A percentile compares a stretch with the other conserved stretches of the same genome.
Conservation (phyloP, 2,797 vertebrate genomes). For the Nothura maculosa region DNA sequence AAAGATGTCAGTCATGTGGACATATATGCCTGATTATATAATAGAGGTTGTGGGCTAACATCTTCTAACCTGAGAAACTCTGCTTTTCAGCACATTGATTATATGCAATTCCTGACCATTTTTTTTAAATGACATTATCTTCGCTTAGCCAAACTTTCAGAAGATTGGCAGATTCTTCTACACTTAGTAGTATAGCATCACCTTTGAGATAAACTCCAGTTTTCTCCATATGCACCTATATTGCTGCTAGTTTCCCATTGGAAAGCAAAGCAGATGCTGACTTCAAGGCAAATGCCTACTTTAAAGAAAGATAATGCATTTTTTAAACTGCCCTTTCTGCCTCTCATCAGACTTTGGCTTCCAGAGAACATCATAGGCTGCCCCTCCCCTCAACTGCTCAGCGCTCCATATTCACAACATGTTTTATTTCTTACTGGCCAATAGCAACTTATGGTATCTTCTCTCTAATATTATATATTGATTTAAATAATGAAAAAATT, state of each 20-base stretch:
- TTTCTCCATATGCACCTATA: background rate
- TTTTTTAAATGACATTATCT: background rate
- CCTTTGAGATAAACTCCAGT: background rate
- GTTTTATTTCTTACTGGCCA: background rate
- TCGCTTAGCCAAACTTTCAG: background rate
- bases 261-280: background rate
- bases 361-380: background rate
- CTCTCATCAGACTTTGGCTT: background rate
- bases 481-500: background rate
- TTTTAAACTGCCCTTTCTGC: background rate
- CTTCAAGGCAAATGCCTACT: background rate
- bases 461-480: background rate
- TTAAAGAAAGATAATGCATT: background rate
- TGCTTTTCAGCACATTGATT: conserved; percentile 30
- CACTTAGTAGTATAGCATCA: background rate
- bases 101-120: background rate
- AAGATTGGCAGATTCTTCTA: background rate
- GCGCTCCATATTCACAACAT: background rate
- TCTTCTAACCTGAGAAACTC: conserved; percentile 25
- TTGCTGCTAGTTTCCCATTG: background rate
- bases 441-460: background rate
- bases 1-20: conserved; percentile 43
- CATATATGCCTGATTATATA: conserved; percentile 46
- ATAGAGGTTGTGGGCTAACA: conserved; percentile 7
- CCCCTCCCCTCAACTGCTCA: background rate